phyloP scores from a whole-genome alignment of 2,797 vertebrate species.

The Sardinella longiceps region DNA sequence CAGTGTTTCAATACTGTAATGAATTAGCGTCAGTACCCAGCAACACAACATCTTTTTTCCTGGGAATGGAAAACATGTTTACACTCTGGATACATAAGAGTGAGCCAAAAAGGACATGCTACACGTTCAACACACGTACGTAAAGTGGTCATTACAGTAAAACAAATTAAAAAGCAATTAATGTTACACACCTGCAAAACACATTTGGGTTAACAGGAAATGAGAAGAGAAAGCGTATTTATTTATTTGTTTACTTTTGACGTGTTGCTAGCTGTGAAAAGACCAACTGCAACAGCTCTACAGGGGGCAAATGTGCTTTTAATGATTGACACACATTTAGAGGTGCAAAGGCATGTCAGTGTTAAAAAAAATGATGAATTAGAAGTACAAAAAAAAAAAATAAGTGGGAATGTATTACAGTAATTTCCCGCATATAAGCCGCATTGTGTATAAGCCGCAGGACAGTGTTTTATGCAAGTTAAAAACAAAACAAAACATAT shows the following conservation, averaged over 20 bases:
- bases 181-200: background rate
- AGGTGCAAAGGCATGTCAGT: background rate
- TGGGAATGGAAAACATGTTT: slow-evolving; percentile 10
- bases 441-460: too few species aligned
- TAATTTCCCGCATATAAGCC: too few species aligned
- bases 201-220: background rate
- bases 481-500: too few species aligned
- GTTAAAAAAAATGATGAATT: too few species aligned
- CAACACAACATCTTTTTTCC: background rate
- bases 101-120: background rate
- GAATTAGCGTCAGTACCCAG: slow-evolving; percentile 1
- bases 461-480: too few species aligned
- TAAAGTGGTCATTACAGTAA: background rate
- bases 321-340: background rate
- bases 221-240: background rate
- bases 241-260: background rate
- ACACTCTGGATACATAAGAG: background rate
- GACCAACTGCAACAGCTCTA: background rate
- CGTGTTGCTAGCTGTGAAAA: background rate
- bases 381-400: too few species aligned
- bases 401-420: too few species aligned
- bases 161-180: background rate
- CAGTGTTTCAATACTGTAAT: background rate
- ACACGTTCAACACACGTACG: background rate
- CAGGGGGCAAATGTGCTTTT: background rate